Evolutionary conservation across 30 jellyfish, hydroid and myxozoan genomes (phyloP).

Genomic region (Aurelia sp.): DNA sequence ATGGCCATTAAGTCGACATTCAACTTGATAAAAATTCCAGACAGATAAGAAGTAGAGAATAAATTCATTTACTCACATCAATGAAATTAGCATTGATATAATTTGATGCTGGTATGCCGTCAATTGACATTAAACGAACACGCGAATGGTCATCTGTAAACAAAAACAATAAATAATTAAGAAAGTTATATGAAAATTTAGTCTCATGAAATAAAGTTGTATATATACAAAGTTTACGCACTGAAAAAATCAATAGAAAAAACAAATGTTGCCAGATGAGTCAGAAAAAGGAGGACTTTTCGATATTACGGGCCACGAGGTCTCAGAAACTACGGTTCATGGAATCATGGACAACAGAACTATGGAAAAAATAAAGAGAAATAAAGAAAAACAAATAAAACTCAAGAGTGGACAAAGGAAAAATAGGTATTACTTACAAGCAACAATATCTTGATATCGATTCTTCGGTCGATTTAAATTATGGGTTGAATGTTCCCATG

Average conservation of each 20-base stretch:
- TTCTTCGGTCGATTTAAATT: slow-evolving; percentile 67
- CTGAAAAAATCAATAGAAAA: slow-evolving; percentile 8
- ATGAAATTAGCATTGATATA: slow-evolving; percentile 88
- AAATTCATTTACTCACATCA: slow-evolving; percentile 40
- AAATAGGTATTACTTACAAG: slow-evolving; percentile 61
- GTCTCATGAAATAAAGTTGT: no score
- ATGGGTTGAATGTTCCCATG: slow-evolving; percentile 77
- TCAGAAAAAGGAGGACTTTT: no score
- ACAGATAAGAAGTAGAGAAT: no score
- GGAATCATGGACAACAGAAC: no score
- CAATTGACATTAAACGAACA: slow-evolving; percentile 83
- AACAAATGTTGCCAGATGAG: no score
- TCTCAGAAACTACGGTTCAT: no score
- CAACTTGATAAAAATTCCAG: no score
- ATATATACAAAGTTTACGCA: background rate
- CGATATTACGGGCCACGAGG: no score
- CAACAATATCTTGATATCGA: slow-evolving; percentile 84
- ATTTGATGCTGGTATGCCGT: slow-evolving; percentile 87
- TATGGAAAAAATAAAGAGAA: no score
- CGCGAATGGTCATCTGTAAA: slow-evolving; percentile 85
- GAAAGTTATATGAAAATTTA: no score
- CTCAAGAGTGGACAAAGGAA: background rate
- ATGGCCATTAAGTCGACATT: no score
- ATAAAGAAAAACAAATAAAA: no score
- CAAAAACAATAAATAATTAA: background rate